Evolutionary conservation across 2,113 vertebrate genomes (phyloP).

Genomic region (Saccopteryx leptura): DNA sequence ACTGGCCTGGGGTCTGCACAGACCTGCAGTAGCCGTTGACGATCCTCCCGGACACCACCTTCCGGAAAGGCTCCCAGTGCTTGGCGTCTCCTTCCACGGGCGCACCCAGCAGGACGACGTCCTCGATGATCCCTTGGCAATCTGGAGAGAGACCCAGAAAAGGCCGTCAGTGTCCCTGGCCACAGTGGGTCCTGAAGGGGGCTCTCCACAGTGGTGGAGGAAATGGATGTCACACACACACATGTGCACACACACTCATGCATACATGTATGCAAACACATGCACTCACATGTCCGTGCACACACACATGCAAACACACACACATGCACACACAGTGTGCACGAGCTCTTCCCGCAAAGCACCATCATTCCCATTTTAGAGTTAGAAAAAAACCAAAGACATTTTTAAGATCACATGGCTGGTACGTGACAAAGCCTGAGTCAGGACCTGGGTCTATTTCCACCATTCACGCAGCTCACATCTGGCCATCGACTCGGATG

Average conservation of each 20-base stretch:
- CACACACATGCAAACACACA: background rate
- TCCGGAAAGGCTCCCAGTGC: slow-evolving; percentile 92
- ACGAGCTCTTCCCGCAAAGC: background rate
- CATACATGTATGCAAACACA: too few relatives aligned
- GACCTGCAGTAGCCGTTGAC: slow-evolving; percentile 98
- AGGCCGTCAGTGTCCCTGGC: background rate
- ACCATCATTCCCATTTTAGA: background rate
- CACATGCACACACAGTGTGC: background rate
- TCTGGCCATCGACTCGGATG: fast-evolving
- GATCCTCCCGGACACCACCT: slow-evolving; percentile 95
- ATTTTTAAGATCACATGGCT: background rate
- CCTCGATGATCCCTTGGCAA: slow-evolving; percentile 95
- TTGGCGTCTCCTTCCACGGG: slow-evolving; percentile 96
- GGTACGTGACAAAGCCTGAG: background rate
- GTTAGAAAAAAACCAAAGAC: background rate
- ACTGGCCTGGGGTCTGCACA: background rate
- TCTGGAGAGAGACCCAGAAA: slow-evolving; percentile 85
- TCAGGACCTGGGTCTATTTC: background rate
- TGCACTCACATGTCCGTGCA: background rate
- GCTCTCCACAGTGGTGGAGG: too few relatives aligned
- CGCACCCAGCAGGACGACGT: slow-evolving; percentile 95
- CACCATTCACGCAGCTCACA: fast-evolving
- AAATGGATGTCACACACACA: background rate
- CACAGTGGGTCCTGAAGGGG: background rate
- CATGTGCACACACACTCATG: fast-evolving